Evolutionary conservation across 2,113 vertebrate species (phyloP), one percentile per base, ranked within the genome.

Genomic region (Ophthalmolycus amberensis): DNA sequence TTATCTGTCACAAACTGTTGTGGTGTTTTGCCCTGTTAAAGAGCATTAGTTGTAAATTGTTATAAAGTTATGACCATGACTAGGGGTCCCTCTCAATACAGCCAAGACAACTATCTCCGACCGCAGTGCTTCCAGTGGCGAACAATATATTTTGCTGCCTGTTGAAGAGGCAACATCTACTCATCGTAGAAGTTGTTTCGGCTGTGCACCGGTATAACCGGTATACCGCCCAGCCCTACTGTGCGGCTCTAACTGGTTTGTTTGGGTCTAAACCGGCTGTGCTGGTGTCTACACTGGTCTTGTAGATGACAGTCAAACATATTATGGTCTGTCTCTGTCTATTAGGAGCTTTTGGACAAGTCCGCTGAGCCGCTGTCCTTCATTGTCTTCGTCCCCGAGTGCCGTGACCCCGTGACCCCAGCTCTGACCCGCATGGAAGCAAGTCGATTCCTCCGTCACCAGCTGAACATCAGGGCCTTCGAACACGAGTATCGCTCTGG

Each of bases 401-500:
- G 93, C 92, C 90, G 93, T 9, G 89, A 94, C 78, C 93, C 93
- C 0, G 86, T 91, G 50, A 93, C 93, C 3, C 90, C 93, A 0
- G 93, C 93, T 4, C 85, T 94, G 62, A 89, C 79, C 32, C 89
- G 93, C 29, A 91, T 94, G 92, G 93, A 93, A 48, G 86, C 3
- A 1, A 93, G 91, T 14, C 67, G 89, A 0, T 94, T 94, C 79
- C 88, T 93, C 9, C 88, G 93, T 1, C 91, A 94, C 59, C 92
- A 93, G 66, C 34, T 92, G 68, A 92, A 29, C 46, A 20, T 93
- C 29, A n/a, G 91, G 0, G 87, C 93, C 22, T 93, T 88, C 16
- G 91, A 94, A 20, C 93, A 94, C 25, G 91, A 94, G 86, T 94
- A 94, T 16, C 90, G 93, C 2, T 93, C 93, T 0, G 93, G 93